phyloP scores from a whole-genome alignment of 2,797 vertebrate species.

The Urophycis tenuis region DNA sequence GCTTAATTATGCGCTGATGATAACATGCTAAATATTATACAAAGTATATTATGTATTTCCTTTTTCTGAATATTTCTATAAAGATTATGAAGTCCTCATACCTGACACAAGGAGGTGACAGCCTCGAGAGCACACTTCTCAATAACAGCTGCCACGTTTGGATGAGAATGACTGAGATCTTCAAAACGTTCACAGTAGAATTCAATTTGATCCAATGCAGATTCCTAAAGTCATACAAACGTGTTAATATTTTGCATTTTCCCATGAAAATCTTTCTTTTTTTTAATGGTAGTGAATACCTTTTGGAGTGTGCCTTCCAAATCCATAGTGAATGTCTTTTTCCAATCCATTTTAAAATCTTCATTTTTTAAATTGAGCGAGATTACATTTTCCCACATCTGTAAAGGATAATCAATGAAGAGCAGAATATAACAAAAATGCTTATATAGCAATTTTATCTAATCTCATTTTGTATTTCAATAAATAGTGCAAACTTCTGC shows the following conservation, averaged over 20 bases:
- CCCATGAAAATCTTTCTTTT: not conserved
- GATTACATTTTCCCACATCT: constrained; percentile 80
- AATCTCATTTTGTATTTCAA: not conserved
- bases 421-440: not conserved
- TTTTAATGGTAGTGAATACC: constrained; percentile 57
- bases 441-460: too few relatives aligned
- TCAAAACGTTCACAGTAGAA: constrained; percentile 69
- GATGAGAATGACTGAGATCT: constrained; percentile 16
- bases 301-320: constrained; percentile 76
- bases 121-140: constrained; percentile 82
- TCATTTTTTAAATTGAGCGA: constrained; percentile 66
- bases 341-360: constrained; percentile 68
- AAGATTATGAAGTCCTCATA: constrained; percentile 42
- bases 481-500: not conserved
- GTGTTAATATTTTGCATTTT: not conserved
- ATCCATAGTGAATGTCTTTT: constrained; percentile 60
- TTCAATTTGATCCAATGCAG: constrained; percentile 62
- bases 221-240: constrained; percentile 63
- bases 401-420: constrained; percentile 17
- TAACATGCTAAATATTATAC: not conserved
- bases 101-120: constrained; percentile 79
- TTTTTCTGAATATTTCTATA: too few relatives aligned
- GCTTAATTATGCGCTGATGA: not conserved
- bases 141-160: constrained; percentile 65
- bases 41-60: too few relatives aligned